These are phyloP conservation scores for Acanthisitta chloris DNA, from an alignment of 2,113 vertebrate species.

Conservation along the genomic window DNA sequence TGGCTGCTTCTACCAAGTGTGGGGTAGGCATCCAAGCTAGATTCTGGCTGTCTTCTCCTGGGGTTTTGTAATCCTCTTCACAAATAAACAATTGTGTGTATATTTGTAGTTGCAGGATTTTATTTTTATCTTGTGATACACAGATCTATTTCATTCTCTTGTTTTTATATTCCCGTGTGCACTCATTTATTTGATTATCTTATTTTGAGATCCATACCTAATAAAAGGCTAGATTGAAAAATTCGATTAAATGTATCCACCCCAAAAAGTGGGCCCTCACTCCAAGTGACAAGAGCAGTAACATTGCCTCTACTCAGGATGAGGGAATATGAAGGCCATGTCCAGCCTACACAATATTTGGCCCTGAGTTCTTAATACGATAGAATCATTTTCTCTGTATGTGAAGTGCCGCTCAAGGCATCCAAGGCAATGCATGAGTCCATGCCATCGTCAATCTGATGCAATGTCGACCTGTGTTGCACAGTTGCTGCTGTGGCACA, in stretches of 20 bases:
- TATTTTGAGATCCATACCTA: neutral
- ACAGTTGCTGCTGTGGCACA: accelerated
- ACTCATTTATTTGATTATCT: neutral
- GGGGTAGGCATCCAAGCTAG: neutral
- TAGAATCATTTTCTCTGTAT: neutral
- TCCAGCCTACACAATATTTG: neutral
- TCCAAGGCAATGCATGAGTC: neutral
- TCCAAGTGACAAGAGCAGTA: neutral
- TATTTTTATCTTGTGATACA: neutral
- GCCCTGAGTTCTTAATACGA: neutral
- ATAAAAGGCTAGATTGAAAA: neutral
- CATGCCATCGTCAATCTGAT: neutral
- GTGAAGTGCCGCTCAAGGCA: neutral
- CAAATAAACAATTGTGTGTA: neutral
- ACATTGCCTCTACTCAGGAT: neutral
- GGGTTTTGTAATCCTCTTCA: neutral
- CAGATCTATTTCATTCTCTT: neutral
- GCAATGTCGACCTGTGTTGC: neutral
- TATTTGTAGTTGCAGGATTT: neutral
- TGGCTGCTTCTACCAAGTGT: neutral
- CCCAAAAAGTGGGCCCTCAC: neutral
- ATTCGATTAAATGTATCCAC: neutral
- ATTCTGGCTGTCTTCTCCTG: neutral
- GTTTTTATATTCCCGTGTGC: neutral
- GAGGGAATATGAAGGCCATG: neutral